Evolutionary conservation across 2,113 vertebrate species (phyloP).

Genomic region (Arenaria interpres): DNA sequence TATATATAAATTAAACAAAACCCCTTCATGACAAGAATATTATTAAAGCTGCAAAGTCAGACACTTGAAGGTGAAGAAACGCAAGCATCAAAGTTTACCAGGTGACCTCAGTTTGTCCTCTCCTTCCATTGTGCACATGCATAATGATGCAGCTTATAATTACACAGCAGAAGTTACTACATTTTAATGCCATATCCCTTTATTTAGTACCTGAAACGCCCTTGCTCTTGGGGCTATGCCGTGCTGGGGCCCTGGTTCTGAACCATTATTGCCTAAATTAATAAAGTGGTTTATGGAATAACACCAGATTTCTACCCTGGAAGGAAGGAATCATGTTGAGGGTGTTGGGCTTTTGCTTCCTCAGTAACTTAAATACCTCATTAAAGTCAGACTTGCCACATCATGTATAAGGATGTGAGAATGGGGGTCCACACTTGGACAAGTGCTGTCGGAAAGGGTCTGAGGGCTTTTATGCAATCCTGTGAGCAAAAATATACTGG

Average conservation of each 20-base stretch:
- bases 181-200: neutral
- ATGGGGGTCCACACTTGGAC: neutral
- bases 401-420: neutral
- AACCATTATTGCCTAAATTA: fast-evolving
- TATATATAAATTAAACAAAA: constrained; percentile 55
- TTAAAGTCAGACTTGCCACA: neutral
- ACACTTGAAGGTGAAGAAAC: constrained; percentile 5
- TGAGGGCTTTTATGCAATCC: neutral
- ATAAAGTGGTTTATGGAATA: neutral
- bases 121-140: neutral
- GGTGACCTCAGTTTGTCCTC: constrained; percentile 35
- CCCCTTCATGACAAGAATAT: constrained; percentile 17
- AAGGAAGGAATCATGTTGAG: neutral
- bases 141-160: constrained; percentile 38
- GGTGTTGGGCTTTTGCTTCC: neutral
- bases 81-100: neutral
- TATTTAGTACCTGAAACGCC: neutral
- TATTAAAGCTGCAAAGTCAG: constrained; percentile 61
- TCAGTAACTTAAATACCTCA: neutral
- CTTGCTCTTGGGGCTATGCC: neutral
- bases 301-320: neutral
- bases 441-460: neutral
- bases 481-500: neutral
- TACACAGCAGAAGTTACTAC: neutral
- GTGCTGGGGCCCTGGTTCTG: neutral